Evolutionary conservation across 2,797 vertebrate genomes (phyloP), one percentile per base, ranked within the genome.

Genomic region (Malurus splendens): DNA sequence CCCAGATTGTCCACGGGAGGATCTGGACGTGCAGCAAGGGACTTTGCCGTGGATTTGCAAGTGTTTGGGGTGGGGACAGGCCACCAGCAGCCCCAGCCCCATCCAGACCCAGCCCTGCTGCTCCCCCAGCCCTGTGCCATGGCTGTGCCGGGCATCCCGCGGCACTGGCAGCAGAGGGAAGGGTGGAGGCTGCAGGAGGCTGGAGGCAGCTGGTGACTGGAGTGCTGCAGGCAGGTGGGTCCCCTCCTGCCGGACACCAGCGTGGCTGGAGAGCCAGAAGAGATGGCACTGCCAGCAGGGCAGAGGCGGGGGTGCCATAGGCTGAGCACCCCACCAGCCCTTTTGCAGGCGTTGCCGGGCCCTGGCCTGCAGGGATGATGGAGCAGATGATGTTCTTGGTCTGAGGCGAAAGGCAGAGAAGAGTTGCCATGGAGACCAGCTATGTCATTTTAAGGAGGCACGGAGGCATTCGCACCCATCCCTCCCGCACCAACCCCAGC

Each of bases 401-500:
- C 94, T 85, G 92, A 94, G 95, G 94, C 62, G 18, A 93, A 93
- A 96, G 93, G 92, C 94, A 95, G 90, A 86, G 85, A 59, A 54
- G 85, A 14, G 96, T 97, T 96, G 94, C 96, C 88, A 96, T 97
- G 95, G 96, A 96, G 92, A 97, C 87, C 9, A 30, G 54, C 87
- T 45, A 62, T 95, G 88, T 96, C 86, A 85, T 94, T 92, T 93
- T 88, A 93, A 96, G 93, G 95, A 94, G 71, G 91, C 76, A 7
- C 83, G 0, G 76, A 94, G 71, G 50, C 83, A 18, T 86, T 80
- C n/a, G 1, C 85, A 41, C 57, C 70, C 82, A 5, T n/a, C 75
- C 57, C 50, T 54, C 48, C 55, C 1, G 0, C 14, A 32, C 38
- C 39, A 73, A 24, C 54, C 86, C 78, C 62, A 3, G 64, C 52